These are phyloP conservation scores for Catocala nupta DNA, from an alignment of 2,888 invertebrate species.

Conservation along the genomic window DNA sequence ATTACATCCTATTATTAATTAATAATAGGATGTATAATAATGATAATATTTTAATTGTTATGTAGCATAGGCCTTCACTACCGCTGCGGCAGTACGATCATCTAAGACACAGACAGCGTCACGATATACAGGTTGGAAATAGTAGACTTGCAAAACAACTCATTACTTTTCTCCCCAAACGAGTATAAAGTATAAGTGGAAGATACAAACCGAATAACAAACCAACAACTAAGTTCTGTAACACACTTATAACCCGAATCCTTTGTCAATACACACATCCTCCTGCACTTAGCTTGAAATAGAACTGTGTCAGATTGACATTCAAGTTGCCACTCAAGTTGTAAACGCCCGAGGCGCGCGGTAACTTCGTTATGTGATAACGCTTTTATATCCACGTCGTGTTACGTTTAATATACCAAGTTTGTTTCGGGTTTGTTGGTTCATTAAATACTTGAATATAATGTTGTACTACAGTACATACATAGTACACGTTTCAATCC, in stretches of 20 bases:
- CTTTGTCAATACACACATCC: slow-evolving; percentile 22
- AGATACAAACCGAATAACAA: slow-evolving; percentile 2
- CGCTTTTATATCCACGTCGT: slow-evolving; percentile 60
- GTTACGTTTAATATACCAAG: slow-evolving; percentile 58
- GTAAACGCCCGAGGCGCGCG: slow-evolving; percentile 57
- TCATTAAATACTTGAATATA: slow-evolving; percentile 24
- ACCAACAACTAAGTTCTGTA: slow-evolving; percentile 15
- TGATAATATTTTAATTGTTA: too few relatives aligned
- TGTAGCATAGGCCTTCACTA: too few relatives aligned
- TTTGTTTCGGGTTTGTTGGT: slow-evolving; percentile 53
- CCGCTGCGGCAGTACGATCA: too few relatives aligned
- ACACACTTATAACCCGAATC: slow-evolving; percentile 12
- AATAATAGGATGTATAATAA: too few relatives aligned
- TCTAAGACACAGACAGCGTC: too few relatives aligned
- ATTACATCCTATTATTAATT: too few relatives aligned
- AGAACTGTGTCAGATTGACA: slow-evolving; percentile 66
- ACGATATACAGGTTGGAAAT: too few relatives aligned
- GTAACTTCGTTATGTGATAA: slow-evolving; percentile 66
- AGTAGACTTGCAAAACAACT: background rate
- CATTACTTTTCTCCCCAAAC: background rate
- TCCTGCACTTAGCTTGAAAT: slow-evolving; percentile 55
- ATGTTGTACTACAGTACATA: background rate
- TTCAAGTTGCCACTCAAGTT: slow-evolving; percentile 62
- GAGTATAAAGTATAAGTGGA: background rate
- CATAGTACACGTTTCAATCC: too few relatives aligned